phyloP scores from a whole-genome alignment of 2,888 invertebrate species.

The Drosophila siamana region DNA sequence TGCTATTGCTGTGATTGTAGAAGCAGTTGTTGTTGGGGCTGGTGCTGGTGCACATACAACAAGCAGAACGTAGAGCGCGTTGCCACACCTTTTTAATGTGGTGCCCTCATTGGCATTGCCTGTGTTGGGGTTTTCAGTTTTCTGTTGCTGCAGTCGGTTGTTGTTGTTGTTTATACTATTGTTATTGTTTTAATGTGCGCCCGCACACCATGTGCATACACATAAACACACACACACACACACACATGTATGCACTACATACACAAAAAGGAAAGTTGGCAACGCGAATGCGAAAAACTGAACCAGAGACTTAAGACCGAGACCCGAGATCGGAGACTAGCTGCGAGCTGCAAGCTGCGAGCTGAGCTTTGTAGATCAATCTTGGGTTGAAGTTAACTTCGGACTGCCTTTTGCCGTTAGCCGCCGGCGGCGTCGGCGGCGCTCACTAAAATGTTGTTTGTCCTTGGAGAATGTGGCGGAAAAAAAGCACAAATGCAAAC shows the following conservation, averaged over 20 bases:
- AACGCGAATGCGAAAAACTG: constrained; percentile 66
- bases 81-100: constrained; percentile 68
- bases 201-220: constrained; percentile 65
- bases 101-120: constrained; percentile 60
- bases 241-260: constrained; percentile 21
- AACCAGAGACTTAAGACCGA: constrained; percentile 36
- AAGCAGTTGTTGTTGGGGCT: constrained; percentile 24
- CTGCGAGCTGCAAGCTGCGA: constrained; percentile 14
- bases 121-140: constrained; percentile 35
- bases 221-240: constrained; percentile 34
- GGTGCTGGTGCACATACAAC: constrained; percentile 31
- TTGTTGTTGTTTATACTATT: constrained; percentile 29
- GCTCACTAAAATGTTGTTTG: constrained; percentile 81
- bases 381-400: constrained; percentile 39
- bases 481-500: constrained; percentile 47
- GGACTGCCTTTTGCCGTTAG: constrained; percentile 71
- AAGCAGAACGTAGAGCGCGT: constrained; percentile 59
- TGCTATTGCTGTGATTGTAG: constrained; percentile 16
- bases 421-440: constrained; percentile 47
- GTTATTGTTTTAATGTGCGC: constrained; percentile 71
- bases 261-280: constrained; percentile 75
- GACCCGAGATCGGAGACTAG: constrained; percentile 11
- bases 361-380: constrained; percentile 71
- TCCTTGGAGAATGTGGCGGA: constrained; percentile 80
- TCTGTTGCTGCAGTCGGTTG: constrained; percentile 15